Conservation (phyloP, 2,797 vertebrate genomes). For the Apogon talboti region DNA sequence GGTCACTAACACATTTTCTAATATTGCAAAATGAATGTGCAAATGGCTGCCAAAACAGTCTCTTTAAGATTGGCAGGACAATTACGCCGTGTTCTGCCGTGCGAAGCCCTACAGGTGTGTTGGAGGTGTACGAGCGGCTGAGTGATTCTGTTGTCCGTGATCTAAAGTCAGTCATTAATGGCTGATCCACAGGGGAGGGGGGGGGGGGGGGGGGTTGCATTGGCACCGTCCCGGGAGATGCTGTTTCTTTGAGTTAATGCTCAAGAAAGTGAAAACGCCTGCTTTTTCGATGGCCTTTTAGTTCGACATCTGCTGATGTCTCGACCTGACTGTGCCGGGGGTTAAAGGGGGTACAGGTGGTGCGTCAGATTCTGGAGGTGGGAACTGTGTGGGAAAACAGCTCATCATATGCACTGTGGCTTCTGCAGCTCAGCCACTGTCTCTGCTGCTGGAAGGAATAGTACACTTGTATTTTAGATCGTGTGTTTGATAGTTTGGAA, state of each 20-base stretch:
- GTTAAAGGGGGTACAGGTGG: slow-evolving; percentile 44
- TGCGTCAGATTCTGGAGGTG: slow-evolving; percentile 24
- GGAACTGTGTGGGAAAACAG: slow-evolving; percentile 38
- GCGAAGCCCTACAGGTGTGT: slow-evolving; percentile 70
- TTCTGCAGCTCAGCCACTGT: slow-evolving; percentile 20
- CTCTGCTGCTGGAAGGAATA: background rate
- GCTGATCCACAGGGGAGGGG: slow-evolving; percentile 53
- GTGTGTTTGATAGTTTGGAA: no score
- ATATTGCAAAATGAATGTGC: slow-evolving; percentile 71
- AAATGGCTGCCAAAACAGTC: slow-evolving; percentile 65
- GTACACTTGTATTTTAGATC: background rate
- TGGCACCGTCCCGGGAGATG: slow-evolving; percentile 33
- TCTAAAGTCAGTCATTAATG: slow-evolving; percentile 77
- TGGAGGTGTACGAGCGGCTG: slow-evolving; percentile 73
- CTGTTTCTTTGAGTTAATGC: slow-evolving; percentile 38
- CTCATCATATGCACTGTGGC: slow-evolving; percentile 11
- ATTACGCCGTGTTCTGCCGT: slow-evolving; percentile 70
- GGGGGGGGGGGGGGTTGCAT: slow-evolving; percentile 7
- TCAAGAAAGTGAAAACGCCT: slow-evolving; percentile 37
- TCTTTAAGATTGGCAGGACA: slow-evolving; percentile 69
- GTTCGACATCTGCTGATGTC: slow-evolving; percentile 29
- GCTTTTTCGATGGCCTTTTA: slow-evolving; percentile 43
- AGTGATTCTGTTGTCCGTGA: slow-evolving; percentile 64
- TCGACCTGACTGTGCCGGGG: background rate
- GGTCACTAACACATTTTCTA: slow-evolving; percentile 80